phyloP scores from a whole-genome alignment of 2,113 vertebrate species.

The Carassius gibelio region DNA sequence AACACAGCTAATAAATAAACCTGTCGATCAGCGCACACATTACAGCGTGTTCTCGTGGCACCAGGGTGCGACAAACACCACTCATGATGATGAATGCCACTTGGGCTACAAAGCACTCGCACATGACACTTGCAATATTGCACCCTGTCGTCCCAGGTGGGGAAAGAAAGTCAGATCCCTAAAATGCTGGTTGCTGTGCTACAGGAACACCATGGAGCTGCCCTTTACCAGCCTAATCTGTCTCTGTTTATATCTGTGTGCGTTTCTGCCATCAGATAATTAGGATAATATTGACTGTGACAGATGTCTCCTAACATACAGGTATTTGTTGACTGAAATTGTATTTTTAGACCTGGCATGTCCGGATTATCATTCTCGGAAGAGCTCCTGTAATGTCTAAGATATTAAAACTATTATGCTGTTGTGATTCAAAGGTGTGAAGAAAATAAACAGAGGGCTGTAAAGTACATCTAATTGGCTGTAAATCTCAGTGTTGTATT shows the following conservation, averaged over 20 bases:
- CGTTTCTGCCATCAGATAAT: constrained; percentile 24
- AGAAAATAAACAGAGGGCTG: neutral
- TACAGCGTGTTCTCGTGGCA: constrained; percentile 53
- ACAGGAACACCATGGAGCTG: constrained; percentile 17
- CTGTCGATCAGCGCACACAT: constrained; percentile 54
- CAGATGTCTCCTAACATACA: constrained; percentile 51
- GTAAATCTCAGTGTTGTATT: neutral
- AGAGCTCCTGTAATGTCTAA: constrained; percentile 1
- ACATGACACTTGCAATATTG: constrained; percentile 33
- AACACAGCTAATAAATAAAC: constrained; percentile 62
- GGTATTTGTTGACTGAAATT: constrained; percentile 40
- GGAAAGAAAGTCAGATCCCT: constrained; percentile 29
- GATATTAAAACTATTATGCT: constrained; percentile 21
- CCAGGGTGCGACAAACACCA: constrained; percentile 45
- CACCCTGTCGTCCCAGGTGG: constrained; percentile 29
- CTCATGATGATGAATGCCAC: constrained; percentile 47
- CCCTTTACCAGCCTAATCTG: constrained; percentile 21
- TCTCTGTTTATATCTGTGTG: constrained; percentile 19
- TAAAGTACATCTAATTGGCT: neutral
- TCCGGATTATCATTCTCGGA: neutral
- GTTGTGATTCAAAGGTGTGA: neutral
- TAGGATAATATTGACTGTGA: constrained; percentile 48
- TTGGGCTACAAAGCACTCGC: constrained; percentile 25
- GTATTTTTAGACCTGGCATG: constrained; percentile 47
- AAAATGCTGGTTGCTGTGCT: constrained; percentile 31